phyloP scores from a whole-genome alignment of 2,888 invertebrate genomes.

The Melinaea marsaeus region DNA sequence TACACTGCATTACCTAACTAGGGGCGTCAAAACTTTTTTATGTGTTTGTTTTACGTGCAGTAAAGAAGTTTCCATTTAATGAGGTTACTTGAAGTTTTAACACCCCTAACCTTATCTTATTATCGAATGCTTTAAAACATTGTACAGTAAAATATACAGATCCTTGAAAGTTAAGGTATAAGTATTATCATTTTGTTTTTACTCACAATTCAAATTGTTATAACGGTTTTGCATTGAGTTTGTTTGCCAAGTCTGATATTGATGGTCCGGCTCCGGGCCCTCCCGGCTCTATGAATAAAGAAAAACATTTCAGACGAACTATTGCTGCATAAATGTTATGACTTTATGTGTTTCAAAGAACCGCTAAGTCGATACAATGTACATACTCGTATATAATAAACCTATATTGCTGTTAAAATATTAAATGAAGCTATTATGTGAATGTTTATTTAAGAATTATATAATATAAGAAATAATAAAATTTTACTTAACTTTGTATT shows the following conservation, averaged over 20 bases:
- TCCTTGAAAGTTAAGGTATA: neutral
- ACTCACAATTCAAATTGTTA: slow-evolving; percentile 28
- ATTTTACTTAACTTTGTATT: too few relatives aligned
- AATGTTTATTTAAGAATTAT: too few relatives aligned
- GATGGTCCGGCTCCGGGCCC: slow-evolving; percentile 37
- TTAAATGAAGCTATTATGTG: too few relatives aligned
- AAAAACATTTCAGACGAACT: slow-evolving; percentile 68
- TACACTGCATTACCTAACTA: slow-evolving; percentile 12
- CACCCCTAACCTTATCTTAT: slow-evolving; percentile 11
- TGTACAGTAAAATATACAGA: neutral
- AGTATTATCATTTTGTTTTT: slow-evolving; percentile 10
- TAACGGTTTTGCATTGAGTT: slow-evolving; percentile 36
- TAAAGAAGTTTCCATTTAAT: slow-evolving; percentile 29
- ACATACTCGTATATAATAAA: too few relatives aligned
- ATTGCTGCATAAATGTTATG: slow-evolving; percentile 42
- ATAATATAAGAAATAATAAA: too few relatives aligned
- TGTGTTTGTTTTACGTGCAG: slow-evolving; percentile 32
- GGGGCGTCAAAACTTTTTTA: slow-evolving; percentile 28
- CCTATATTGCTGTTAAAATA: too few relatives aligned
- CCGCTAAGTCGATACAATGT: too few relatives aligned
- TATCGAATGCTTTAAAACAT: neutral
- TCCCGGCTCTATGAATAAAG: slow-evolving; percentile 59
- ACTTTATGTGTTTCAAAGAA: too few relatives aligned
- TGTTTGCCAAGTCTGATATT: slow-evolving; percentile 42
- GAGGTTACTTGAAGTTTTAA: slow-evolving; percentile 30